Base-by-base conservation (phyloP, 2,888 invertebrate species). In the Hydrotaea diabolus region DNA sequence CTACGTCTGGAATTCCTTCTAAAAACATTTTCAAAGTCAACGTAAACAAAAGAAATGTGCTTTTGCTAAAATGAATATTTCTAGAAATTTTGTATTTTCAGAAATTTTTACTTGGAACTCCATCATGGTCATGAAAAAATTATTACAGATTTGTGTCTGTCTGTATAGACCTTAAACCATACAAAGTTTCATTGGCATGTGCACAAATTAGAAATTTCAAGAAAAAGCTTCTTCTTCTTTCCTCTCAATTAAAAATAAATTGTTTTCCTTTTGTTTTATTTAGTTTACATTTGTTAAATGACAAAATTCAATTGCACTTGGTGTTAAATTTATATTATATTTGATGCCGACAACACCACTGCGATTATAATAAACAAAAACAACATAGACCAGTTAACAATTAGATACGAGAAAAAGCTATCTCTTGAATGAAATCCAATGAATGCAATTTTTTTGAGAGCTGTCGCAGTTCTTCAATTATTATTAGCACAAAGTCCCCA, bases 361-460 rank as follows among this genome's bases (percentile, higher is more conserved):
- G n/a, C n/a, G n/a, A n/a, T n/a, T n/a, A n/a, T n/a, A n/a, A n/a
- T n/a, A n/a, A 80, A 71, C 46, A 23, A 80, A 49, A 73, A 77
- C 59, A 36, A 46, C 23, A 57, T 19, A n/a, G 59, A 36, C 59
- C n/a, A 13, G 23, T 23, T 21, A 46, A 43, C 21, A 62, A 49
- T 39, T n/a, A n/a, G n/a, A n/a, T 39, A 57, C 59, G 23, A 75
- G 53, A 74, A 46, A 26, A 71, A n/a, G n/a, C n/a, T n/a, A 77
- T 77, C 36, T 39, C 36, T 78, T 78, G 82, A 78, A 78, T 78
- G 78, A 82, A 83, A 83, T 80, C 80, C 80, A 83, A 79, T 76
- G 66, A 26, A 76, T 75, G 11, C 15, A 13, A 5, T 13, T 19
- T n/a, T n/a, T 59, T 59, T 15, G 26, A n/a, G 23, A 15, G 5